A percentile compares a stretch with the other conserved stretches of the same genome.
phyloP scores from a whole-genome alignment of 1,140 invertebrate genomes.

The Caenorhabditis latens region DNA sequence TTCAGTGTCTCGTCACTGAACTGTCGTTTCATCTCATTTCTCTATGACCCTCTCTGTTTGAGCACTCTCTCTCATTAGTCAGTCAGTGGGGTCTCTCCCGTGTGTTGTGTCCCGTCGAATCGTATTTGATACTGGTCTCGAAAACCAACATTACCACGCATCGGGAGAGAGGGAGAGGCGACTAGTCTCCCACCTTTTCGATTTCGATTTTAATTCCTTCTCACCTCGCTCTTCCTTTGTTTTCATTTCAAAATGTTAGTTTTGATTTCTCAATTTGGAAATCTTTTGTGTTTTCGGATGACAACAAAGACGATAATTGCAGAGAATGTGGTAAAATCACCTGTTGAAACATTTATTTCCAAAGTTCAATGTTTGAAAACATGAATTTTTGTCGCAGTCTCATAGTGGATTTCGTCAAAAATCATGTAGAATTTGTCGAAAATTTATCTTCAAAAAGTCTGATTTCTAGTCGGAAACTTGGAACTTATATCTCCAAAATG shows the following conservation, averaged over 20 bases:
- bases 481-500: too few species aligned
- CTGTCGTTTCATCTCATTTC: conserved; percentile 31
- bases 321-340: too few species aligned
- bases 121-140: conserved; percentile 56
- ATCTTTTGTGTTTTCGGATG: too few species aligned
- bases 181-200: conserved; percentile 42
- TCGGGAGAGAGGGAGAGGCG: conserved; percentile 10
- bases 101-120: conserved; percentile 3
- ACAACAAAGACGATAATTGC: too few species aligned
- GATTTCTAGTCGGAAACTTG: too few species aligned
- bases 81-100: background rate
- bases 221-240: conserved; percentile 5
- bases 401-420: too few species aligned
- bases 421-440: too few species aligned
- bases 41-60: conserved; percentile 41
- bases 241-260: background rate
- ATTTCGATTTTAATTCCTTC: conserved; percentile 53
- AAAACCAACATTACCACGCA: conserved; percentile 53
- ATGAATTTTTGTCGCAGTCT: too few species aligned
- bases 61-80: conserved; percentile 46
- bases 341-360: too few species aligned
- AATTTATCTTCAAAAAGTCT: too few species aligned
- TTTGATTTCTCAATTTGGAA: background rate
- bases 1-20: background rate
- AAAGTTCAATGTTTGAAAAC: too few species aligned